Evolutionary conservation across 2,888 invertebrate species (phyloP), one percentile per base, ranked within the genome.

Genomic region (Galeopsomyia nigrocyanea): DNA sequence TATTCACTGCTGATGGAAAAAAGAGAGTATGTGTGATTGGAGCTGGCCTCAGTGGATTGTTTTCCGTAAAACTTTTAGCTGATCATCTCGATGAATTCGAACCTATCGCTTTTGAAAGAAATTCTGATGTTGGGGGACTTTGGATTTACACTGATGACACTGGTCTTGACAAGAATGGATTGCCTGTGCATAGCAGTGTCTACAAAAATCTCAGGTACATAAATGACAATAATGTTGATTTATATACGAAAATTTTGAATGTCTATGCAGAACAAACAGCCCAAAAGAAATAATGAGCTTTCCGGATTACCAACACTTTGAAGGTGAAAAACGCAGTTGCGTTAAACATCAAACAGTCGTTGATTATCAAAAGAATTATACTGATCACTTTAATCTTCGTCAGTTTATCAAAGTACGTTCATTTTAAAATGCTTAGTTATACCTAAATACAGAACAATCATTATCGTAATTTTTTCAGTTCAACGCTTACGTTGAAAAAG

Each of bases 271-370:
- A 26, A 57, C 57, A n/a, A 57, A 57, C 21, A 7, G 7, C 5
- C 57, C 57, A 57, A 57, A 57, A 57, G 57, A 57, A 57, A 6
- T 57, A 6, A 57, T 57, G 57, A n/a, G 22, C 14, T 57, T 22
- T 26, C 57, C 57, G 26, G 57, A 57, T 16, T 57, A 26, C 13
- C 16, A 26, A 1, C 16, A 57, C 16, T 57, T 57, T n/a, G 17
- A 19, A 7, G 53, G 53, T n/a, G 31, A 57, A 7, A 26, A 57
- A 26, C 57, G 31, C 1, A 57, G 57, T 16, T 57, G 57, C n/a
- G 57, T 57, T 26, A 57, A 31, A 14, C 57, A 57, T 16, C 1
- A 57, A 7, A 31, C 31, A n/a, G 31, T 57, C n/a, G 17, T 57
- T n/a, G 57, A 19, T n/a, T 57, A 57, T 57, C 31, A 21, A 57